Percentiles rank a stretch among this genome's conserved stretches.
Conservation (phyloP, 2,888 invertebrate genomes). For the Heliconius cydno region DNA sequence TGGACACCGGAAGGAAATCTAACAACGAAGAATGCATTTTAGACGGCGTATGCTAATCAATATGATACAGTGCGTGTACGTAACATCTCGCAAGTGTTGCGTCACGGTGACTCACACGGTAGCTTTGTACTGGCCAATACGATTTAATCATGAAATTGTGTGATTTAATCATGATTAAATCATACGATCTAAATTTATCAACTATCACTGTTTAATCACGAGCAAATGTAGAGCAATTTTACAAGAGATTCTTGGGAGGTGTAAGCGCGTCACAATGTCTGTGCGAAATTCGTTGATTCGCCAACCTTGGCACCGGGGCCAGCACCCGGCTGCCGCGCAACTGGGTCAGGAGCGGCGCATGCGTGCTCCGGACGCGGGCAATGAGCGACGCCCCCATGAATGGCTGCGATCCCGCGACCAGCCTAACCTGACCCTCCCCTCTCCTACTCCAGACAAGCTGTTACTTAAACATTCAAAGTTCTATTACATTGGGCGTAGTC, state of each 20-base stretch:
- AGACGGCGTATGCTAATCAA: slow-evolving; percentile 69
- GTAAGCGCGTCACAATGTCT: slow-evolving; percentile 73
- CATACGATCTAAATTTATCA: neutral
- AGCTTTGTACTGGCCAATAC: neutral
- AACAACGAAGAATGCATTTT: slow-evolving; percentile 58
- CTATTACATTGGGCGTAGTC: slow-evolving; percentile 56
- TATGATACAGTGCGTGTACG: slow-evolving; percentile 63
- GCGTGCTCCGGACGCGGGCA: slow-evolving; percentile 77
- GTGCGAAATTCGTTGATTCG: slow-evolving; percentile 74
- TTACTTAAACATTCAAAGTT: slow-evolving; percentile 53
- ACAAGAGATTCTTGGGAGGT: slow-evolving; percentile 31
- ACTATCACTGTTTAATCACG: neutral
- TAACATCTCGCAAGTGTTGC: slow-evolving; percentile 64
- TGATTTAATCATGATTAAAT: neutral
- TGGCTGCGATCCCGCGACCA: slow-evolving; percentile 65
- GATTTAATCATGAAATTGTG: neutral
- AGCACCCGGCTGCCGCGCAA: slow-evolving; percentile 69
- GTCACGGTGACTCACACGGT: slow-evolving; percentile 59
- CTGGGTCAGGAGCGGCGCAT: slow-evolving; percentile 79
- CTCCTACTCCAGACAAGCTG: slow-evolving; percentile 45
- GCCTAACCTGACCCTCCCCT: slow-evolving; percentile 66
- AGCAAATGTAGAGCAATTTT: slow-evolving; percentile 19
- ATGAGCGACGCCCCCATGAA: slow-evolving; percentile 80
- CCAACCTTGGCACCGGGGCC: slow-evolving; percentile 79
- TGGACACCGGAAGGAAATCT: slow-evolving; percentile 59